Evolutionary conservation across 2,888 invertebrate genomes (phyloP), one percentile per base, ranked within the genome.

Genomic region (Ormyrus thymus): DNA sequence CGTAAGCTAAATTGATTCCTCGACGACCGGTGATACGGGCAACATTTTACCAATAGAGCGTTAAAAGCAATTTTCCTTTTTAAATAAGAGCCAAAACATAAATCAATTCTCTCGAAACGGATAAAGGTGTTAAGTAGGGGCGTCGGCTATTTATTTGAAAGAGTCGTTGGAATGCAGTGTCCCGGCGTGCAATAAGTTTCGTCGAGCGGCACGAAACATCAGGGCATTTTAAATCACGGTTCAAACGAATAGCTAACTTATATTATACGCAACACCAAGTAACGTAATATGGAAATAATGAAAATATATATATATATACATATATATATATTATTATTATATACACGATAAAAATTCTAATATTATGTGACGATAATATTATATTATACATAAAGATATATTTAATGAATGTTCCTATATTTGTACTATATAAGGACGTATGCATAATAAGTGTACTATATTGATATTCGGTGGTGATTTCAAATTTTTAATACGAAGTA

Each of bases 341-440:
- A 81, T 66, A 82, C 81, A 83, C 76, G 79, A 81, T 76, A 71
- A 82, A 73, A 83, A 81, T 74, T 77, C 58, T 69, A 79, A 85
- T 83, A 84, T 81, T 84, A 84, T 85, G 84, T 83, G 85, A 86
- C 82, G 85, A 86, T 86, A 86, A 84, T 84, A 86, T 84, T 84
- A 86, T 84, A 86, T 85, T 85, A 86, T 86, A 85, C 82, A 85
- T 85, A 83, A 86, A 88, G 85, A 88, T 89, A 89, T 90, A 89
- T 90, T 89, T 89, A 89, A 89, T 90, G 88, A 89, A 90, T 90
- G 90, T 90, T 90, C 89, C 89, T 90, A 90, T 89, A 89, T 89
- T 90, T 90, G 87, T 89, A 89, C 87, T 86, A 84, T 87, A 87
- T 88, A 89, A 88, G 87, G 64, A 76, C 62, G 74, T 76, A 81